A percentile compares a stretch with the other conserved stretches of the same genome.
These are phyloP conservation scores for Chunga burmeisteri DNA, from an alignment of 2,113 vertebrate species.

Conservation along the genomic window DNA sequence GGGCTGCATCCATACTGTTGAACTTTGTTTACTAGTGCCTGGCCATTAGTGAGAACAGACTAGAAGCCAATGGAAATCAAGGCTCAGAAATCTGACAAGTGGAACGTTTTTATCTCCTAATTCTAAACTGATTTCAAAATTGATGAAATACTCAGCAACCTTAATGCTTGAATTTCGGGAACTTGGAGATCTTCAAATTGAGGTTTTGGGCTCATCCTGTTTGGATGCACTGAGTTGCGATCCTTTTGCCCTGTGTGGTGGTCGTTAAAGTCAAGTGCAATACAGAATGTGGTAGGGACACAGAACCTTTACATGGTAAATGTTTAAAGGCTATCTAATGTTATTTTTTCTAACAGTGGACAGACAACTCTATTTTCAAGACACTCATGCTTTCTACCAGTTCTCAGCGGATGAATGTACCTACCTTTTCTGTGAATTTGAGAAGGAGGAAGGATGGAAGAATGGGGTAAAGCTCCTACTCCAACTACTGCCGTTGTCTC, in stretches of 20 bases:
- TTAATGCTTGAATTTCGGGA: not conserved
- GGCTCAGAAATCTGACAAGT: not conserved
- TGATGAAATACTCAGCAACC: not conserved
- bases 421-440: slow-evolving; percentile 89
- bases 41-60: not conserved
- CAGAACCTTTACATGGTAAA: not conserved
- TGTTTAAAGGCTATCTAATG: not conserved
- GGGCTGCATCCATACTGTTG: not conserved
- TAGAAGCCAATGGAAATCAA: not conserved
- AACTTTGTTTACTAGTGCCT: not conserved
- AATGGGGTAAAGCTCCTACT: slow-evolving; percentile 90
- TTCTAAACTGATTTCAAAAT: not conserved
- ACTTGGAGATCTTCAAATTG: not conserved
- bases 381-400: slow-evolving; percentile 92
- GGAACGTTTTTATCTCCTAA: not conserved
- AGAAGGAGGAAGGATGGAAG: slow-evolving; percentile 90
- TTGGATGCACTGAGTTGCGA: not conserved
- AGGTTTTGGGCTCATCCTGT: not conserved
- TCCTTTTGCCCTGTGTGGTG: not conserved
- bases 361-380: slow-evolving; percentile 91
- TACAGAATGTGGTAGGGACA: not conserved
- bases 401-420: slow-evolving; percentile 95
- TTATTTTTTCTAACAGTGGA: slow-evolving; percentile 80
- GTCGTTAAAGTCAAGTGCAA: not conserved
- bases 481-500: slow-evolving; percentile 86